Base-by-base conservation (phyloP, 2,113 vertebrate genomes). In the Regulus satrapa region DNA sequence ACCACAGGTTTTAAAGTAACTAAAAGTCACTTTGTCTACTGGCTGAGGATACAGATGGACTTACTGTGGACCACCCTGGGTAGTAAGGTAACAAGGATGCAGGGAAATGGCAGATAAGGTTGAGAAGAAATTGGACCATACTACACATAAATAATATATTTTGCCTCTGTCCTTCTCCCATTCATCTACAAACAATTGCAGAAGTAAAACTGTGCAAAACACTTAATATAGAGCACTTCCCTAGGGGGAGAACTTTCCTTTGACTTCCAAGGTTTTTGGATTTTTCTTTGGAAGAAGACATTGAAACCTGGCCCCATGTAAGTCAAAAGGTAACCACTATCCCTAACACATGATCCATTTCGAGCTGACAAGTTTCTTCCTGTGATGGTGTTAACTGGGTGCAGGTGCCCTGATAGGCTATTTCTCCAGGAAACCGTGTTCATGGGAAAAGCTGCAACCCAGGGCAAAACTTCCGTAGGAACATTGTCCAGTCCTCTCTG, bases 31-130 rank as follows among this genome's bases (percentile, higher is more conserved):
- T 73, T 85, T 94, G 55, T 78, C 58, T 76, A 83, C 92, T 64
- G 77, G 80, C 38, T 4, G 49, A 85, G 72, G 43, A 67, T 48
- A 64, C n/a, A 76, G 80, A 32, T 61, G 7, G 89, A 32, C 51
- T 89, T 77, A 55, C 56, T 80, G 61, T 45, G 83, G 97, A 96
- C 94, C 95, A 97, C 92, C 95, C 32, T 40, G 94, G 13, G 62
- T 40, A 86, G 61, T 19, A 83, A 48, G 80, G 75, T 93, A 87
- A 84, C 46, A 56, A 68, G 49, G 54, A 83, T 43, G 40, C 34
- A 83, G 34, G 55, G 43, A 92, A 95, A 84, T 64, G 66, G 66
- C 56, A 72, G 36, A 85, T 66, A 78, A 85, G 28, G 7, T 63
- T 71, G 28, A 73, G 84, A 63, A 66, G 54, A 31, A 23, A 58